Base-by-base conservation (phyloP, 2,888 invertebrate species). In the Oscheius sp. region DNA sequence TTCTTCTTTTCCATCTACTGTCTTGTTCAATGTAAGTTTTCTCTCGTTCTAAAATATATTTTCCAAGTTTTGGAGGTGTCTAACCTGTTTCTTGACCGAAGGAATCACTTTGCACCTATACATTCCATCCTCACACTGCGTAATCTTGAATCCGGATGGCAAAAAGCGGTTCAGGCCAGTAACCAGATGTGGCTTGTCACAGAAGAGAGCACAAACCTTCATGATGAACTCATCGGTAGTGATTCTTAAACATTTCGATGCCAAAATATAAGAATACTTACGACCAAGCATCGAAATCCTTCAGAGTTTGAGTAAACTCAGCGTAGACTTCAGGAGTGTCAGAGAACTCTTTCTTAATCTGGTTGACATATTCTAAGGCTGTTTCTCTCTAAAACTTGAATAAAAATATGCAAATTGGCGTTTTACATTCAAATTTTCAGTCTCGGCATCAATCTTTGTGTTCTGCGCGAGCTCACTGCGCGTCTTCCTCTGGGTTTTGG, bases 261-360 rank as follows among this genome's bases (percentile, higher is more conserved):
- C 7, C 2, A 2, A 5, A 29, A 58, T 29, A 7, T 21, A 29
- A 21, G 21, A 21, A 21, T 21, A 32, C 32, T 33, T n/a, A 60
- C 60, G 32, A n/a, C 35, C 35, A 60, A n/a, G n/a, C n/a, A 37
- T 60, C 60, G 37, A 60, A 60, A 60, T 60, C 60, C 35, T 60
- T 60, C 37, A 60, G n/a, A n/a, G 37, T 35, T 37, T 60, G 60
- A 35, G 60, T 60, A n/a, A 60, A 60, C 35, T 60, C 60, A 7
- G 60, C 37, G n/a, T 60, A 60, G 11, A 60, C 60, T 35, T 60
- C 60, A 5, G 60, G 60, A n/a, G 35, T 60, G 10, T 35, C 37
- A n/a, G 35, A 33, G n/a, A 60, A 60, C 35, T 60, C 60, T 11
- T 60, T 60, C 11, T 35, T 60, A n/a, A 60, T 60, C 60, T 33